phyloP scores from a whole-genome alignment of 2,113 vertebrate genomes.

The Lucifuga dentata region DNA sequence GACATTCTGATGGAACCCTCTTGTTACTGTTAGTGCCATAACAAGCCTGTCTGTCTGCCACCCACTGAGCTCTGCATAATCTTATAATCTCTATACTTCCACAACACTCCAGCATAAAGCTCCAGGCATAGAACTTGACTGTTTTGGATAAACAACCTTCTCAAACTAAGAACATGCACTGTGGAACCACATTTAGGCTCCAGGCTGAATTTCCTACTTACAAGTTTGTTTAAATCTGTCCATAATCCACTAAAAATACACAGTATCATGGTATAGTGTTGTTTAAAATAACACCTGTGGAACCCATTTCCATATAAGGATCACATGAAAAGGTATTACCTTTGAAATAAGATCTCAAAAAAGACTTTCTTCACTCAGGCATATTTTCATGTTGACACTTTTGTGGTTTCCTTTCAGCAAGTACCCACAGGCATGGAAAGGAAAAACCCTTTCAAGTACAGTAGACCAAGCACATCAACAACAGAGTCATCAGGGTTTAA shows the following conservation, averaged over 20 bases:
- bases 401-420: conserved; percentile 48
- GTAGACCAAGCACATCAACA: conserved; percentile 7
- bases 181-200: not conserved
- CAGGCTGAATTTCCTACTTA: not conserved
- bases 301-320: not conserved
- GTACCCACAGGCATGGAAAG: conserved; percentile 19
- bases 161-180: conserved; percentile 12
- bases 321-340: conserved; percentile 1
- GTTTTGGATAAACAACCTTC: not conserved
- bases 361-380: conserved; percentile 17
- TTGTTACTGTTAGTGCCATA: conserved; percentile 40
- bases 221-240: not conserved
- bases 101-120: conserved; percentile 20
- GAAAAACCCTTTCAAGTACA: conserved; percentile 19
- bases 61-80: conserved; percentile 14
- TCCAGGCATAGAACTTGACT: not conserved
- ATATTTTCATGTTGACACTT: conserved; percentile 40
- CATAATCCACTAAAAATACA: not conserved
- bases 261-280: not conserved
- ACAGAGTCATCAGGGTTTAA: conserved; percentile 6
- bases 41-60: conserved; percentile 17
- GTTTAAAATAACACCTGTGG: not conserved
- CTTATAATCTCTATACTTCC: conserved; percentile 40
- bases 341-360: conserved; percentile 37
- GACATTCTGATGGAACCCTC: conserved; percentile 60